A percentile compares a stretch with the other conserved stretches of the same genome.
These are phyloP conservation scores for Panzeria rudis DNA, from an alignment of 2,888 invertebrate genomes.

Conservation along the genomic window DNA sequence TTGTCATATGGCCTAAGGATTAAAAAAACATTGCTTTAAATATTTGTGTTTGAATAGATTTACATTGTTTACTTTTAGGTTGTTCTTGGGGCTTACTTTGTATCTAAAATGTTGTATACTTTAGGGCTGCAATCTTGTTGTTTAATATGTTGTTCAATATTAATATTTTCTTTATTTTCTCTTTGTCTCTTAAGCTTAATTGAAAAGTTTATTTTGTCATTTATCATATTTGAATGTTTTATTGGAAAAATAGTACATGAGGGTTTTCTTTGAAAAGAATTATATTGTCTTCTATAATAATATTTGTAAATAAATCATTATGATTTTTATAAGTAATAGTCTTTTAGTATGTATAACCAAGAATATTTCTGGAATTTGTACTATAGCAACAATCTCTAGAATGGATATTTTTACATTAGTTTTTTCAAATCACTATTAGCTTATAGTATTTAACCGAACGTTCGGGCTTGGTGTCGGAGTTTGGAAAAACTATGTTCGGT, in stretches of 20 bases:
- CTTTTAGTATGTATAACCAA: background rate
- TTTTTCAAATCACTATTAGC: too few relatives aligned
- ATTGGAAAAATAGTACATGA: background rate
- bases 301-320: slow-evolving; percentile 1
- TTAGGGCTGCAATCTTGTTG: background rate
- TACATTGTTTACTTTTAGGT: slow-evolving; percentile 30
- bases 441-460: too few relatives aligned
- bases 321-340: background rate
- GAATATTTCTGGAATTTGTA: too few relatives aligned
- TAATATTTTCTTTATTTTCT: background rate
- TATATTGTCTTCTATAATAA: background rate
- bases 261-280: background rate
- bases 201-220: slow-evolving; percentile 43
- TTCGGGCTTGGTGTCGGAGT: too few relatives aligned
- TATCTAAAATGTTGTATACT: slow-evolving; percentile 41
- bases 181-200: slow-evolving; percentile 30
- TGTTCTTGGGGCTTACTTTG: background rate
- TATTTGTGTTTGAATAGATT: slow-evolving; percentile 26
- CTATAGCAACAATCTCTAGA: too few relatives aligned
- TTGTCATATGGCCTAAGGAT: slow-evolving; percentile 25
- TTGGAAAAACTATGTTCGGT: too few relatives aligned
- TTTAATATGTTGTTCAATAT: slow-evolving; percentile 21
- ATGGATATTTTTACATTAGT: too few relatives aligned
- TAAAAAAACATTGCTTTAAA: slow-evolving; percentile 18
- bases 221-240: slow-evolving; percentile 29